Evolutionary conservation across 2,888 invertebrate genomes (phyloP).

Genomic region (Lasiommata megera): DNA sequence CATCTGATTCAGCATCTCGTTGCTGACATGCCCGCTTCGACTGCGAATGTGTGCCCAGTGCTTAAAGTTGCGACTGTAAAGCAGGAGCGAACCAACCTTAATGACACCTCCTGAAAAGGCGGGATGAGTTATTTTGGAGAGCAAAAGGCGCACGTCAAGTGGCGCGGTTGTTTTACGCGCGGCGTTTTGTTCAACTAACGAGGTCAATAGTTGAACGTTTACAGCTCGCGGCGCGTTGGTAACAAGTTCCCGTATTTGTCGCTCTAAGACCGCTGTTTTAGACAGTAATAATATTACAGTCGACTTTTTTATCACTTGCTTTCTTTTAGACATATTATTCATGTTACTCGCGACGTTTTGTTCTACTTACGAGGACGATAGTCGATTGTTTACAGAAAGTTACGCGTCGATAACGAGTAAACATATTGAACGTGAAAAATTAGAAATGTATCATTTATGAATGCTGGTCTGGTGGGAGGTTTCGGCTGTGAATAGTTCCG

Average conservation of each 20-base stretch:
- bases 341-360: slow-evolving; percentile 40
- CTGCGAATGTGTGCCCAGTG: slow-evolving; percentile 52
- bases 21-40: slow-evolving; percentile 41
- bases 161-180: slow-evolving; percentile 71
- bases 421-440: slow-evolving; percentile 25
- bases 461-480: too few species aligned
- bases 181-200: slow-evolving; percentile 76
- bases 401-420: slow-evolving; percentile 44
- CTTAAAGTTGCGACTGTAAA: slow-evolving; percentile 38
- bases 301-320: too few species aligned
- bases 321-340: too few species aligned
- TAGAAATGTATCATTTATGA: too few species aligned
- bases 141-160: slow-evolving; percentile 77
- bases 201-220: slow-evolving; percentile 72
- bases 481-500: too few species aligned
- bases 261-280: too few species aligned
- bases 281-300: too few species aligned
- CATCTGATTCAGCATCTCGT: background rate
- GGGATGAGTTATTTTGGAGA: slow-evolving; percentile 80
- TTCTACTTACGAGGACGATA: slow-evolving; percentile 53
- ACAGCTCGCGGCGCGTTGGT: slow-evolving; percentile 49
- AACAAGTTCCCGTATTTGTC: slow-evolving; percentile 47
- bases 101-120: slow-evolving; percentile 76
- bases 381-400: too few species aligned
- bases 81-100: slow-evolving; percentile 56